Conservation (phyloP, 2,113 vertebrate genomes). For the Pachyramphus minor region DNA sequence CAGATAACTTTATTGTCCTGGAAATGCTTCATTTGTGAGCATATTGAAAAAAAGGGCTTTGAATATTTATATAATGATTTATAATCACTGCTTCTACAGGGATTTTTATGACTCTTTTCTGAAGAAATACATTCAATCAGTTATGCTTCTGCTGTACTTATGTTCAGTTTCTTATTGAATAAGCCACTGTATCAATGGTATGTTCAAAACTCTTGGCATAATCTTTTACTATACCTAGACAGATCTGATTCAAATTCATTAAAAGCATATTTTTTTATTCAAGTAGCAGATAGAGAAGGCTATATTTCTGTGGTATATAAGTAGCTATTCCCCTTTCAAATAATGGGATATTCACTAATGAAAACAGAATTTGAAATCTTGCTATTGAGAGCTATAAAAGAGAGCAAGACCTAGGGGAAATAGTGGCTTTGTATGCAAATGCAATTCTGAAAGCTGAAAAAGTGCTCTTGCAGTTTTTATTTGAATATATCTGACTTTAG, state of each 20-base stretch:
- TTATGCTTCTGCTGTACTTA: not conserved
- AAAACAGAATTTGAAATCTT: constrained; percentile 29
- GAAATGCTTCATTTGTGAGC: not conserved
- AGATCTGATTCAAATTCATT: not conserved
- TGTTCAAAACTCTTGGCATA: not conserved
- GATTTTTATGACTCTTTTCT: constrained; percentile 18
- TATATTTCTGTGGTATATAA: not conserved
- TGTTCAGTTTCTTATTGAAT: not conserved
- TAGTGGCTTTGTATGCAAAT: not conserved
- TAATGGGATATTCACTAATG: not conserved
- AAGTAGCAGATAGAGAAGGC: not conserved
- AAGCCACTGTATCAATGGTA: not conserved
- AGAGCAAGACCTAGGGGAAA: not conserved
- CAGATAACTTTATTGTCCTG: not conserved
- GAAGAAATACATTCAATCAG: not conserved
- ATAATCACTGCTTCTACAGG: not conserved
- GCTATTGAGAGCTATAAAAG: not conserved
- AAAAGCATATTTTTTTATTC: not conserved
- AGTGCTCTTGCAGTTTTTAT: not conserved
- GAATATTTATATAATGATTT: constrained; percentile 9
- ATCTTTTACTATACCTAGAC: not conserved
- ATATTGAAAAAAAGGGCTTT: not conserved
- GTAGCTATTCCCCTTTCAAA: not conserved
- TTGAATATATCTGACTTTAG: not conserved
- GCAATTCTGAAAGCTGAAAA: not conserved